These are phyloP conservation scores for Protophormia terraenovae DNA, from an alignment of 2,888 invertebrate species.

Conservation along the genomic window DNA sequence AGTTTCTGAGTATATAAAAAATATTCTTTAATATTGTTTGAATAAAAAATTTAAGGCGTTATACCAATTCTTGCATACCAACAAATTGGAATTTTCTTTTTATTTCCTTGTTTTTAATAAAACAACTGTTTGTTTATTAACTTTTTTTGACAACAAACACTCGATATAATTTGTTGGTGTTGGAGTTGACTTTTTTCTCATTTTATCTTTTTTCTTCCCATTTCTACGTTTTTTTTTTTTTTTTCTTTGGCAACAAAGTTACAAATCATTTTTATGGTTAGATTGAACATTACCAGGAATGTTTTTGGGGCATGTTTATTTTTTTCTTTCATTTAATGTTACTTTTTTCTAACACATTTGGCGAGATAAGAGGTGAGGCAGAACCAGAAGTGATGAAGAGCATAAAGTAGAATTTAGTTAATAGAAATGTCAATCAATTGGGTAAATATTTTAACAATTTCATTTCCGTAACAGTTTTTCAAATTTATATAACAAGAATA, in stretches of 20 bases:
- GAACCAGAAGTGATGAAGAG: background rate
- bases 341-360: constrained; percentile 16
- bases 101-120: constrained; percentile 41
- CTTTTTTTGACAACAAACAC: constrained; percentile 22
- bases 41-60: no score
- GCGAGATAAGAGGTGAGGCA: background rate
- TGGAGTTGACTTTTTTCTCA: constrained; percentile 27
- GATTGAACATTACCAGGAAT: constrained; percentile 35
- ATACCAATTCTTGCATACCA: background rate
- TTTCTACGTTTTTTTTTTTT: constrained; percentile 7
- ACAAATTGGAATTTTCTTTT: background rate
- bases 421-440: constrained; percentile 70
- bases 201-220: background rate
- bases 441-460: constrained; percentile 68
- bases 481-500: constrained; percentile 21
- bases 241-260: constrained; percentile 34
- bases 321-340: background rate
- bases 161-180: constrained; percentile 35
- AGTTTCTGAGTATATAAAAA: no score
- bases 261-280: constrained; percentile 53
- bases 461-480: constrained; percentile 50
- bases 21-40: no score
- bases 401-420: constrained; percentile 63
- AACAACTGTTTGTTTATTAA: constrained; percentile 52
- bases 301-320: constrained; percentile 39